Evolutionary conservation across 2,797 vertebrate species (phyloP), one percentile per base, ranked within the genome.

Genomic region (Parauchenoglanis ngamensis): DNA sequence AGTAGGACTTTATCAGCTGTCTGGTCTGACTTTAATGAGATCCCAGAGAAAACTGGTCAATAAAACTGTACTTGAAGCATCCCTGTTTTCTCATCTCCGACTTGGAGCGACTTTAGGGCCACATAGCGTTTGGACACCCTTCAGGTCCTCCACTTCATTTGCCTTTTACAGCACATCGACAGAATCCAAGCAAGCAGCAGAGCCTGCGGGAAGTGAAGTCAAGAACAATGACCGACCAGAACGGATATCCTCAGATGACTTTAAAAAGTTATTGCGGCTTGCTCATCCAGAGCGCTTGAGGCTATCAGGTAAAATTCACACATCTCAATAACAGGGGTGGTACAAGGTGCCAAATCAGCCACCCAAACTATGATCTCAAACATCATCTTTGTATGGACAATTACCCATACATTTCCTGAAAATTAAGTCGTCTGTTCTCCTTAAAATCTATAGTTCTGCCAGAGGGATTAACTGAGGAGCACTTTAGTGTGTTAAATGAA

Each of bases 251-350:
- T 54, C 93, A 90, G 91, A 95, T 17, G 97, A 98, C 75, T 93
- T 95, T 3, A 94, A 85, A 61, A 95, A 96, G 93, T 95, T 99
- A 46, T 56, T 97, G 88, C 82, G 89, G 31, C 94, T 98, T 35
- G 96, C 97, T 79, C 90, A 94, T 21, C 95, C 97, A 0, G 96
- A 98, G 94, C 96, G 97, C 92, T 93, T 96, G 94, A 96, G 95
- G 52, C 92, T 99, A 86, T 86, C 97, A 95, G 97, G 98, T 98
- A 96, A 84, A 63, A 85, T 4, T 4, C 81, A 31, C 81, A 68
- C 81, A 54, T 1, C 19, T 23, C 25, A 65, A 19, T 1, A 49
- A 46, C n/a, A 52, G 10, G 17, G 3, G 4, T 35, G 21, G 35
- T 35, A 44, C 52, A 77, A 15, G 6, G n/a, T 15, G 3, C 10